Conservation (phyloP, 2,797 vertebrate species). For the Sardinella longiceps region DNA sequence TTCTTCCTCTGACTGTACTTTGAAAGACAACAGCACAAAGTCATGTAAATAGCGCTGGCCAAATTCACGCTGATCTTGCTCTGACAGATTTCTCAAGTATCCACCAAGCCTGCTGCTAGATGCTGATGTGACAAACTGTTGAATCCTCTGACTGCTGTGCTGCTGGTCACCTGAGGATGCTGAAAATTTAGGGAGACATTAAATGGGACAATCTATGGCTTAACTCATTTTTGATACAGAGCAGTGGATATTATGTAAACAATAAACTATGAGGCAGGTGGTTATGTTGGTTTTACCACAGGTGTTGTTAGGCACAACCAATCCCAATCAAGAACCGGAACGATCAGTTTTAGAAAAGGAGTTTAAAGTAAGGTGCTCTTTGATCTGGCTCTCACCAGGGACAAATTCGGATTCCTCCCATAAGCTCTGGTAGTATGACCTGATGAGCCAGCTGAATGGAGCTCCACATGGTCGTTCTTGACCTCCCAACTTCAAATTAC, state of each 20-base stretch:
- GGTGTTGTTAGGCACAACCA: too few species aligned
- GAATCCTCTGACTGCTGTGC: slow-evolving; percentile 52
- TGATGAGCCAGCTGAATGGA: slow-evolving; percentile 76
- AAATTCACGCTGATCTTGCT: slow-evolving; percentile 53
- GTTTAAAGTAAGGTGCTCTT: neutral
- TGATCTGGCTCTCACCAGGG: slow-evolving; percentile 59
- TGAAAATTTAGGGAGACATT: neutral
- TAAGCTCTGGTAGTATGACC: slow-evolving; percentile 62
- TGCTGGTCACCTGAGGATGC: slow-evolving; percentile 52
- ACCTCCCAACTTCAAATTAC: slow-evolving; percentile 60
- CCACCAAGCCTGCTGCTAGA: slow-evolving; percentile 59
- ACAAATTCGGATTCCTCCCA: slow-evolving; percentile 77
- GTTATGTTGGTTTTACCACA: too few species aligned
- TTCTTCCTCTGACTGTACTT: slow-evolving; percentile 63
- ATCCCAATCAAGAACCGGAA: too few species aligned
- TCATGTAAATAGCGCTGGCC: slow-evolving; percentile 64
- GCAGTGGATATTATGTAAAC: too few species aligned
- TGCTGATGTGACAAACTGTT: slow-evolving; percentile 68
- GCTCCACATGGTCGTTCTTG: slow-evolving; percentile 56
- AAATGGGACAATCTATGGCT: neutral
- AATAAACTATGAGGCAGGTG: too few species aligned
- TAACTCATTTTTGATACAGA: too few species aligned
- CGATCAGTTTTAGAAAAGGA: too few species aligned
- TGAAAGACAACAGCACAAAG: slow-evolving; percentile 68
- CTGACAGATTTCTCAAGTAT: slow-evolving; percentile 62